Percentiles rank a stretch among this genome's conserved stretches.
Evolutionary conservation across 2,888 invertebrate species (phyloP).

Genomic region (Parnassius apollo): DNA sequence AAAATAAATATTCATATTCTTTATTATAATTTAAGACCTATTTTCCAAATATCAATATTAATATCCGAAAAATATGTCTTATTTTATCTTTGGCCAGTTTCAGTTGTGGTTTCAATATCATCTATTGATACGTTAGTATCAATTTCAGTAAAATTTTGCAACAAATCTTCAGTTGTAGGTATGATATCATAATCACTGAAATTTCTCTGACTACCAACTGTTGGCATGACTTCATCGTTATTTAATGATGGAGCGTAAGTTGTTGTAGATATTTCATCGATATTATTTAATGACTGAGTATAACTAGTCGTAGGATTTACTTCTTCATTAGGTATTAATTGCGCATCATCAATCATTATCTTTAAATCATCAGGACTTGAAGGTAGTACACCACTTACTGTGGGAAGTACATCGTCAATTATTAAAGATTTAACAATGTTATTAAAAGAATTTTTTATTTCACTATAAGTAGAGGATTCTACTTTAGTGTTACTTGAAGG

Average conservation of each 20-base stretch:
- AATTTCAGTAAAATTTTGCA: constrained; percentile 6
- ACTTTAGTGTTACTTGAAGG: constrained; percentile 15
- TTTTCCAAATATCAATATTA: constrained; percentile 29
- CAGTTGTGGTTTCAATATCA: constrained; percentile 12
- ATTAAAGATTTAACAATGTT: constrained; percentile 24
- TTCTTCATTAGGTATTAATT: constrained; percentile 19
- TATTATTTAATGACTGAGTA: neutral
- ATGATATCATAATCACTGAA: neutral
- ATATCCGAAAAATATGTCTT: neutral
- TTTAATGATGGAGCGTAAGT: too few relatives aligned
- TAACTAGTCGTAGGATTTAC: constrained; percentile 12
- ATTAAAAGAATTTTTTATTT: constrained; percentile 18
- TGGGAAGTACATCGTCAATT: constrained; percentile 23
- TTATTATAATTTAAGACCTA: constrained; percentile 38
- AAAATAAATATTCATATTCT: constrained; percentile 26
- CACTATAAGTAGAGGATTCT: constrained; percentile 11
- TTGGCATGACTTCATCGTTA: constrained; percentile 12
- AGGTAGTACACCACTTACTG: constrained; percentile 10
- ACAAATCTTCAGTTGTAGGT: neutral
- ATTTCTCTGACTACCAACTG: constrained; percentile 1
- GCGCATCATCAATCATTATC: constrained; percentile 18
- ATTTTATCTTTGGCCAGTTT: constrained; percentile 16
- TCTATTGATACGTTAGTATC: constrained; percentile 10
- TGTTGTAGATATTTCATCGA: too few relatives aligned
- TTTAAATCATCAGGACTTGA: constrained; percentile 18